These are phyloP conservation scores for Calyptommatus sinebrachiatus DNA, from an alignment of 2,113 vertebrate species.

Conservation along the genomic window DNA sequence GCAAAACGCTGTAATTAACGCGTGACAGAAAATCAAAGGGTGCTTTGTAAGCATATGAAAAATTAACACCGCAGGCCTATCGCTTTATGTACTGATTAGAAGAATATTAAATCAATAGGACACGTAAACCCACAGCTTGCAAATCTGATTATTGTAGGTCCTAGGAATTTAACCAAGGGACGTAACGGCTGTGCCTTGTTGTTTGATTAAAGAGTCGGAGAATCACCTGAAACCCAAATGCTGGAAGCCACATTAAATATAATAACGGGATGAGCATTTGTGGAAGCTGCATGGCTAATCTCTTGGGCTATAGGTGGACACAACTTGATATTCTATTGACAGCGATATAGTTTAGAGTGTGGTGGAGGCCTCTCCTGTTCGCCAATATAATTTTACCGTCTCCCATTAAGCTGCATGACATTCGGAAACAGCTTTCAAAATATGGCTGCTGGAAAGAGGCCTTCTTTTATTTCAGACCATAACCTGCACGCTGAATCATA, in stretches of 20 bases:
- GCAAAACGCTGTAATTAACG: constrained; percentile 98
- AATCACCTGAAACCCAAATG: constrained; percentile 43
- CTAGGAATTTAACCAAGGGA: constrained; percentile 55
- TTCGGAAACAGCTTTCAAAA: constrained; percentile 19
- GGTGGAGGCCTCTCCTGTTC: constrained; percentile 11
- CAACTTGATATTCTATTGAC: constrained; percentile 29
- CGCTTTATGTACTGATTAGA: constrained; percentile 89
- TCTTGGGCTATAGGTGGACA: constrained; percentile 43
- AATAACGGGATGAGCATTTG: constrained; percentile 44
- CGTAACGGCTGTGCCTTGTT: constrained; percentile 26
- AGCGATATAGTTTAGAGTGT: constrained; percentile 21
- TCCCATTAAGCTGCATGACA: constrained; percentile 16
- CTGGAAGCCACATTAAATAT: constrained; percentile 38
- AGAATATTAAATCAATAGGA: constrained; percentile 91
- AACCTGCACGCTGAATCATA: neutral
- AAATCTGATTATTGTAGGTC: constrained; percentile 67
- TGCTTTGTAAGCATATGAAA: constrained; percentile 96
- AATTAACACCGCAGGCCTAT: constrained; percentile 90
- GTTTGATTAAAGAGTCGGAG: constrained; percentile 25
- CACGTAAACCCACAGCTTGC: constrained; percentile 81
- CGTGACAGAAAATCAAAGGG: constrained; percentile 99
- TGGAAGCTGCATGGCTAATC: constrained; percentile 32
- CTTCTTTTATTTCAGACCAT: neutral
- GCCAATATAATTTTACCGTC: constrained; percentile 33
- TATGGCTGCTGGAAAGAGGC: neutral